Conservation (phyloP, 2,888 invertebrate species). For the Cyaniris semiargus region DNA sequence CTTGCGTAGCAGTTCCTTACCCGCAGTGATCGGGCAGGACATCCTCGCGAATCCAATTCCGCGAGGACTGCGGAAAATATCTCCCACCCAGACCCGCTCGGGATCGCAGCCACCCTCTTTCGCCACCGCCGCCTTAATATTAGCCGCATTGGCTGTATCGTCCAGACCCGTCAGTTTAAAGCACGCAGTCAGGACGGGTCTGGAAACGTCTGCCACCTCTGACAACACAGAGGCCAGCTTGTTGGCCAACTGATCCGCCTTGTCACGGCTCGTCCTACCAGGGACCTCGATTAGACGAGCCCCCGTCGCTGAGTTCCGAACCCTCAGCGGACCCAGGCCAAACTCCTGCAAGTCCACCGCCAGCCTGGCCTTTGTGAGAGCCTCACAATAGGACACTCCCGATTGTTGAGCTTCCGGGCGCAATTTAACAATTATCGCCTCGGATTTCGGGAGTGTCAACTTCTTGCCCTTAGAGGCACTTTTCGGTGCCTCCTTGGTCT, state of each 20-base stretch:
- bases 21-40: no score
- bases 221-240: neutral
- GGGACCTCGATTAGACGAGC: slow-evolving; percentile 21
- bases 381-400: neutral
- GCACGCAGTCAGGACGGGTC: no score
- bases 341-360: neutral
- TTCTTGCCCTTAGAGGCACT: neutral
- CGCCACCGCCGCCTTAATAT: no score
- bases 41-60: no score
- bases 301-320: neutral
- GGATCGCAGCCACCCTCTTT: no score
- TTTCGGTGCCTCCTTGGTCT: neutral
- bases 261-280: neutral
- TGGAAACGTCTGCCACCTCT: no score
- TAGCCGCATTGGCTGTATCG: no score
- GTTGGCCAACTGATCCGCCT: neutral
- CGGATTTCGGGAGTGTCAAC: slow-evolving; percentile 20
- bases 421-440: slow-evolving; percentile 21
- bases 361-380: neutral
- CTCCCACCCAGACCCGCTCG: no score
- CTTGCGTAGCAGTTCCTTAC: no score
- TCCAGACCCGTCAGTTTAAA: no score
- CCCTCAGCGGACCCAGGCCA: slow-evolving; percentile 9
- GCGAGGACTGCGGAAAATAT: no score
- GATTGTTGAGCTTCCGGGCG: slow-evolving; percentile 21